Percentiles rank a stretch among this genome's conserved stretches.
Evolutionary conservation across 2,888 invertebrate genomes (phyloP).

Genomic region (Petrolisthes cinctipes): DNA sequence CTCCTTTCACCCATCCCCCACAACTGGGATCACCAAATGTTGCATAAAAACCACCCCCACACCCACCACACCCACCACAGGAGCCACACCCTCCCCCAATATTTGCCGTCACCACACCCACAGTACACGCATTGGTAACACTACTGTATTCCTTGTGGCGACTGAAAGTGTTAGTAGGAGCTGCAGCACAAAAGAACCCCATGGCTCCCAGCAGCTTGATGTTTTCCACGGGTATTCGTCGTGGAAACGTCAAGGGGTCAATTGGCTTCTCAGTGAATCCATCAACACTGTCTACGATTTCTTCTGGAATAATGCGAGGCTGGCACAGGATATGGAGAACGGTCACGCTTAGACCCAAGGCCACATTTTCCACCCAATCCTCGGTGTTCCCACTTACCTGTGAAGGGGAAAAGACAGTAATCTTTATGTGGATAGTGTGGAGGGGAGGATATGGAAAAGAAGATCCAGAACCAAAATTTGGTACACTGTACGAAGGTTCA

Average conservation of each 20-base stretch:
- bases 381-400: conserved; percentile 47
- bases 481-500: no score
- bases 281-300: conserved; percentile 40
- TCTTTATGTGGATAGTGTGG: neutral
- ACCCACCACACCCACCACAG: conserved; percentile 52
- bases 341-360: conserved; percentile 57
- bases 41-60: conserved; percentile 46
- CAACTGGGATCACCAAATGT: conserved; percentile 17
- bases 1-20: conserved; percentile 28
- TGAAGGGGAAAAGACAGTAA: neutral
- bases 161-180: conserved; percentile 53
- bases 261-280: neutral
- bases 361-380: conserved; percentile 59
- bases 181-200: conserved; percentile 62
- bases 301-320: conserved; percentile 47
- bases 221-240: conserved; percentile 60
- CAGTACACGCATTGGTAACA: neutral
- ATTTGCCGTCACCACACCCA: neutral
- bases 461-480: no score
- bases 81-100: conserved; percentile 44
- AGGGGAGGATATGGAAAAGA: no score
- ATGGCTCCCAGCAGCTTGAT: conserved; percentile 58
- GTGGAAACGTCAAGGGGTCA: conserved; percentile 35
- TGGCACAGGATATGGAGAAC: conserved; percentile 64
- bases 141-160: neutral